Conservation (phyloP, 2,888 invertebrate species). For the Amblyteles armatorius region DNA sequence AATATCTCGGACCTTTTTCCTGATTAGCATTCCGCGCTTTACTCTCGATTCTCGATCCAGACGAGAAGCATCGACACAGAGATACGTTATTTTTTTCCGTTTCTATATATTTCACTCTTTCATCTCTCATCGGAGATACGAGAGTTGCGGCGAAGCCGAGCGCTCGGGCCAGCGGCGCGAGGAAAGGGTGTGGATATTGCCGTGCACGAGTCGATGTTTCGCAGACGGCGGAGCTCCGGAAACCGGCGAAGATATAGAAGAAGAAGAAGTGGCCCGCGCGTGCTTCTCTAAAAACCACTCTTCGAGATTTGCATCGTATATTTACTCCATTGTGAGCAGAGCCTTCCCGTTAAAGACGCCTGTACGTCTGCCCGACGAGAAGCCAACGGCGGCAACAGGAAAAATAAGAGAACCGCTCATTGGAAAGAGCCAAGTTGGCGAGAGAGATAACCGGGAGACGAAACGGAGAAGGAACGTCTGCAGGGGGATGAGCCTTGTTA, state of each 20-base stretch:
- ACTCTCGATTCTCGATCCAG: background rate
- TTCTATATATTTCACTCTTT: background rate
- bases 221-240: conserved; percentile 49
- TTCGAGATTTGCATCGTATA: conserved; percentile 67
- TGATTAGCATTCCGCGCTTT: background rate
- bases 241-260: conserved; percentile 30
- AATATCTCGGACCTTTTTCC: background rate
- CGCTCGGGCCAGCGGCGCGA: background rate
- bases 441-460: conserved; percentile 18
- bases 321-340: conserved; percentile 57
- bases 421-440: conserved; percentile 26
- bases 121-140: conserved; percentile 3
- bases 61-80: background rate
- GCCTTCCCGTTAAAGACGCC: conserved; percentile 49
- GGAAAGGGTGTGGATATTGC: background rate
- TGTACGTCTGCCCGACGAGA: conserved; percentile 45
- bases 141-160: conserved; percentile 4
- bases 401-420: conserved; percentile 41
- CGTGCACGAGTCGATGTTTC: conserved; percentile 43
- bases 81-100: no score
- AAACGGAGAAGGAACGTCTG: conserved; percentile 40
- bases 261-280: conserved; percentile 38
- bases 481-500: conserved; percentile 36
- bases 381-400: conserved; percentile 24
- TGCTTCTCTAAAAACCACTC: conserved; percentile 65